Base-by-base conservation (phyloP, 2,888 invertebrate species). In the Eristalinus sepulchralis region DNA sequence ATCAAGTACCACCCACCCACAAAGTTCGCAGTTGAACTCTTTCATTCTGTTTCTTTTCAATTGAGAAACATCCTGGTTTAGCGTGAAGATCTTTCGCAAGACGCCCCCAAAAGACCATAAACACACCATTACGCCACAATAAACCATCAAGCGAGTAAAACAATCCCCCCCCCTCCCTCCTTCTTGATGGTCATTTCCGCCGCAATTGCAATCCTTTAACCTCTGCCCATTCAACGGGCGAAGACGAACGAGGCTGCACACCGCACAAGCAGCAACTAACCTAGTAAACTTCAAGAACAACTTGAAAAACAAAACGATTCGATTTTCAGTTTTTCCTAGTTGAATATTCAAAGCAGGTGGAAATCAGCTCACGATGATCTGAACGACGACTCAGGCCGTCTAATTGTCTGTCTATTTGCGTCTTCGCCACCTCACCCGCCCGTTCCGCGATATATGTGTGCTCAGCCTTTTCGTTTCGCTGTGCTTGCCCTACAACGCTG, bases 311-410 rank as follows among this genome's bases (percentile, higher is more conserved):
- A 36, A 66, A 81, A 81, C 77, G 81, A 85, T 77, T 70, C 77
- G 81, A 77, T 85, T 85, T 86, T 78, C 82, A 82, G 78, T 86
- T 86, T 57, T 83, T 83, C 71, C 86, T 86, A 75, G 75, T 86
- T 86, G 75, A 86, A 86, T 83, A 86, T 86, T 86, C 86, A 86
- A 83, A 82, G 79, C 86, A 86, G 82, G 86, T 86, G 86, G 78
- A 83, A 86, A 86, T 86, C 86, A 86, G 83, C 86, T 75, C 86
- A 86, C 82, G 86, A 79, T 83, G 82, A 86, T 86, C 86, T 75
- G 62, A 86, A 86, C 82, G 85, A 78, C 86, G 86, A 86, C 82
- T 82, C 82, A 72, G 81, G 75, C 78, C 82, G 86, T 86, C 82
- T 86, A 86, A 86, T 86, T 86, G 82, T 86, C 83, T 86, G 82